Evolutionary conservation across 1,140 invertebrate genomes (phyloP), one percentile per base, ranked within the genome.

Genomic region (Helicorthomorpha holstii): DNA sequence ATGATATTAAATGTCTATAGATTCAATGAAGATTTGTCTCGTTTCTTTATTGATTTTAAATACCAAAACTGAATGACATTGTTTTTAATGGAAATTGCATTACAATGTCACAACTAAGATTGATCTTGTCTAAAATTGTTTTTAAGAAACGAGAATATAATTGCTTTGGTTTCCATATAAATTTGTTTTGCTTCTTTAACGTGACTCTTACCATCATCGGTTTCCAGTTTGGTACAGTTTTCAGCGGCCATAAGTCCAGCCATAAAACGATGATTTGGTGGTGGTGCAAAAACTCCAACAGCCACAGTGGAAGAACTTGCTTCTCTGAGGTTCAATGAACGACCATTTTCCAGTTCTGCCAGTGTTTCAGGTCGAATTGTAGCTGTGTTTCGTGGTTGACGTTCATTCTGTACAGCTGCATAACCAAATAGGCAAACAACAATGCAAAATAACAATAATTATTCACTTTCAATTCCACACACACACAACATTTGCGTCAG

Each of bases 351-450:
- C 81, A 95, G 87, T 60, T 96, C 90, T 29, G 87, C 74, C 29
- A 93, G 73, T 1, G 85, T 78, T 68, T 96, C 90, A 1, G 94
- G 89, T 67, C 85, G 75, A 61, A 95, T 94, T 54, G 89, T 99
- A n/a, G 95, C 93, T 29, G 93, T 98, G 73, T 98, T 98, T 49
- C 95, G 73, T 0, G 95, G 95, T 67, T 99, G 95, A 7, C 95
- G 73, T 70, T 99, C 95, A 69, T 99, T 99, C 73, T 99, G 95
- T 4, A 99, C 95, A 51, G 95, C 95, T 98, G 74, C 50, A 61
- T 46, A 12, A 7, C 44, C 19, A 4, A 46, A 34, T 16, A 34
- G 29, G 29, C 29, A 34, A 34, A 34, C 29, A 34, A 34, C 16
- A 34, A 34, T 34, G 16, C 16, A 7, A 34, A 34, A 34, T 34